Evolutionary conservation across 2,888 invertebrate species (phyloP).

Genomic region (Rugalucina vietnamica): DNA sequence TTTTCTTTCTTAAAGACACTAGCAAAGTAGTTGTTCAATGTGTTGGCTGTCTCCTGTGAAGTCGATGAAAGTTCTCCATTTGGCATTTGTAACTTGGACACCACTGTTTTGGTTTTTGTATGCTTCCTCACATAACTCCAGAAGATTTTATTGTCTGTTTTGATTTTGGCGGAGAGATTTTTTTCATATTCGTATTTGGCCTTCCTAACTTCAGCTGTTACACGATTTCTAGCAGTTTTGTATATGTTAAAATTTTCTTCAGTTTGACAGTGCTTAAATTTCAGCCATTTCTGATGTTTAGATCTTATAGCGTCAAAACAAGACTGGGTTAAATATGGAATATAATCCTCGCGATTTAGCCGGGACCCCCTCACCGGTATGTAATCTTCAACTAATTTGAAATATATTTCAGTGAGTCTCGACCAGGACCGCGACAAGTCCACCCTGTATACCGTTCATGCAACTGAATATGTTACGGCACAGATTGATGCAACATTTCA

Average conservation of each 20-base stretch:
- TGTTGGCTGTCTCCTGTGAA: conserved; percentile 8
- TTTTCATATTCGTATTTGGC: conserved; percentile 1
- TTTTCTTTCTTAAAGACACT: conserved; percentile 2
- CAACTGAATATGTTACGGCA: no score
- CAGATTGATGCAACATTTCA: no score
- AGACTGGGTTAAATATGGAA: background rate
- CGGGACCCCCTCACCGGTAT: no score
- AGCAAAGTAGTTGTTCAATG: conserved; percentile 15
- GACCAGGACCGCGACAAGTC: no score
- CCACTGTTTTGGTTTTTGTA: conserved; percentile 3
- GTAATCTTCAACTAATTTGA: no score
- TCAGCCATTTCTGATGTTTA: conserved; percentile 22
- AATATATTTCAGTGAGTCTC: no score
- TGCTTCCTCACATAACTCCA: conserved; percentile 13
- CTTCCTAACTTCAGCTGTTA: background rate
- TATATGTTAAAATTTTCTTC: conserved; percentile 15
- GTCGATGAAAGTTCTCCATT: background rate
- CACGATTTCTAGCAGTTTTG: conserved; percentile 2
- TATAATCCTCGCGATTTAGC: no score
- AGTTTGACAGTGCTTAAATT: conserved; percentile 2
- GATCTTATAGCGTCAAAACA: conserved; percentile 6
- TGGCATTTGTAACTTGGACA: background rate
- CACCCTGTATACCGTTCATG: no score
- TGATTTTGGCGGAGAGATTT: background rate
- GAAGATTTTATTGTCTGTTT: conserved; percentile 3